Evolutionary conservation across 2,888 invertebrate species (phyloP).

Genomic region (Zygothrica quintamaculata): DNA sequence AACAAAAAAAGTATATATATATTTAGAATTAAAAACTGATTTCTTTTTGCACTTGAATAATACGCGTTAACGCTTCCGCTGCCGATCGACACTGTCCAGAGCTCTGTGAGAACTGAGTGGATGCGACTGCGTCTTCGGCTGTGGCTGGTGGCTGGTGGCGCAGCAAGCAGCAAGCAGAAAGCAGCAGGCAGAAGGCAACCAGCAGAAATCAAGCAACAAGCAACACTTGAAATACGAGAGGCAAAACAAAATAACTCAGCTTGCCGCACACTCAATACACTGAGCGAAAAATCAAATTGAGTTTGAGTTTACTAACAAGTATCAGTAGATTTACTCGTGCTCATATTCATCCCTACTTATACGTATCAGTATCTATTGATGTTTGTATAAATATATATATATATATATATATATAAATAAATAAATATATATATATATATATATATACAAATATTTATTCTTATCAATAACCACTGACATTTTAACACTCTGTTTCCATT

Average conservation of each 20-base stretch:
- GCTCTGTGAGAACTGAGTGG: constrained; percentile 60
- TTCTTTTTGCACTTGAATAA: constrained; percentile 19
- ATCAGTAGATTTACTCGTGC: constrained; percentile 1
- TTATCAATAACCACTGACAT: constrained; percentile 25
- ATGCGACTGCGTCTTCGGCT: constrained; percentile 15
- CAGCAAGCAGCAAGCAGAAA: constrained; percentile 2
- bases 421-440: not conserved
- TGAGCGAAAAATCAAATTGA: constrained; percentile 34
- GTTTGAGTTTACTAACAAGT: constrained; percentile 5
- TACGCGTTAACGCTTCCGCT: constrained; percentile 34
- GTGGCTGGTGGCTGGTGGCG: constrained; percentile 2
- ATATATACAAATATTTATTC: not conserved
- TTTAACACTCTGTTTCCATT: constrained; percentile 4
- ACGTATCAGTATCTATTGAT: constrained; percentile 10
- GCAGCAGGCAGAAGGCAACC: constrained; percentile 19
- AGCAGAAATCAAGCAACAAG: constrained; percentile 39
- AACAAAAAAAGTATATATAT: too few species aligned
- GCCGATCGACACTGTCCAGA: constrained; percentile 59
- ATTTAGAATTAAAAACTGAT: constrained; percentile 8
- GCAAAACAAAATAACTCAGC: constrained; percentile 54
- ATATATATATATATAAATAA: constrained; percentile 1
- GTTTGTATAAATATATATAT: not conserved
- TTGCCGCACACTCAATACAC: constrained; percentile 55
- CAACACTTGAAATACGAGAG: constrained; percentile 57
- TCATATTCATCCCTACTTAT: not conserved